A percentile compares a stretch with the other conserved stretches of the same genome.
Evolutionary conservation across 2,113 vertebrate species (phyloP).

Genomic region (Arvicanthis niloticus): DNA sequence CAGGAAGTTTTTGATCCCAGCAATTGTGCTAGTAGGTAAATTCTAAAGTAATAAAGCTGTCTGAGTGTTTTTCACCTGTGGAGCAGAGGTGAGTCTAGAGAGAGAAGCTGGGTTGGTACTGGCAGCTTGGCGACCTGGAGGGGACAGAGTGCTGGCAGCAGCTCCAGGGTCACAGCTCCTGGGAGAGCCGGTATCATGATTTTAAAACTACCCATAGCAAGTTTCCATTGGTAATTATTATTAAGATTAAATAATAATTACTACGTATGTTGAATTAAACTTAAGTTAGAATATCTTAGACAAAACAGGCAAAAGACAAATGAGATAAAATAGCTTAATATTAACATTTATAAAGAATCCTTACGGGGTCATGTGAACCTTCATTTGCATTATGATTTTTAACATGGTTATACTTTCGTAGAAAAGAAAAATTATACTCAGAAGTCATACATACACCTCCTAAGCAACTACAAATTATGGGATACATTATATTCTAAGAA

Average conservation of each 20-base stretch:
- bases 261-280: not conserved
- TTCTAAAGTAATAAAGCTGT: no score
- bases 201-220: no score
- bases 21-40: no score
- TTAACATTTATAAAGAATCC: not conserved
- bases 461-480: not conserved
- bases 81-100: no score
- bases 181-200: no score
- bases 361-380: not conserved
- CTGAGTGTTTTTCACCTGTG: no score
- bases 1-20: no score
- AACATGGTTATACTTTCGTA: not conserved
- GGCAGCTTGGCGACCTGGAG: no score
- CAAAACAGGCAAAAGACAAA: not conserved
- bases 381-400: not conserved
- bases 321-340: not conserved
- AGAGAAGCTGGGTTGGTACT: no score
- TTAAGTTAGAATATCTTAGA: not conserved
- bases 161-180: no score
- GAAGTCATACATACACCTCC: not conserved
- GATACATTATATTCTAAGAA: not conserved
- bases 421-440: not conserved
- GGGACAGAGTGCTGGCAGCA: no score
- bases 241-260: not conserved
- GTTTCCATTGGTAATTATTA: not conserved